Base-by-base conservation (phyloP, 1,140 invertebrate genomes). In the Cephus cinctus region DNA sequence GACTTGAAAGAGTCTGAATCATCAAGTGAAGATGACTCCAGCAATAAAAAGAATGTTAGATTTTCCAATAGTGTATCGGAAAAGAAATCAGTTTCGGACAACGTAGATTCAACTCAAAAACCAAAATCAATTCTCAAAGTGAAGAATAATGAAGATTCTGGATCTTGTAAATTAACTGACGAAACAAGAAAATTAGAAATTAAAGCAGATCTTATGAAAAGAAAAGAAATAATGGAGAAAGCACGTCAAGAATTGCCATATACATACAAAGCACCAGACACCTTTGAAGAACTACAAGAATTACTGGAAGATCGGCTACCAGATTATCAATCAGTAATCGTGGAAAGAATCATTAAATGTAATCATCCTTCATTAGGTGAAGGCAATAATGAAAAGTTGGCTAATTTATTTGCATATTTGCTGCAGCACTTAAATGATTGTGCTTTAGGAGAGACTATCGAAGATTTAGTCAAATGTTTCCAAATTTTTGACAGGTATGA, bases 271-370 rank as follows among this genome's bases (percentile, higher is more conserved):
- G 82, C 84, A 52, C 87, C 89, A 15, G 76, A 80, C 22, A 80
- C 57, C 23, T 88, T 86, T 63, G 82, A 88, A 49, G 81, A 81
- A 54, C 80, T 92, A 27, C 67, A 84, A 63, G 71, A 83, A 56
- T 58, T 90, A 32, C 66, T 95, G 23, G 62, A 78, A 35, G 75
- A 80, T 16, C 81, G 85, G 47, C 77, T 77, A 23, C 71, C 80
- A 5, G 69, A 81, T 4, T 80, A 89, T 52, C 86, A 90, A 54
- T 72, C 80, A 2, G 77, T 83, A 5, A 85, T 94, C 6, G 58
- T 96, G 39, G 85, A 92, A 55, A 81, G 91, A 59, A 84, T 96
- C 54, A 86, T 94, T 32, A 92, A 92, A 76, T 89, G 85, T 56
- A 89, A 92, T 75, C 86, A 94, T 70, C 86, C 86, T 23, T 87